Base-by-base conservation (phyloP, 2,113 vertebrate species). In the Potamarius usumacintae region DNA sequence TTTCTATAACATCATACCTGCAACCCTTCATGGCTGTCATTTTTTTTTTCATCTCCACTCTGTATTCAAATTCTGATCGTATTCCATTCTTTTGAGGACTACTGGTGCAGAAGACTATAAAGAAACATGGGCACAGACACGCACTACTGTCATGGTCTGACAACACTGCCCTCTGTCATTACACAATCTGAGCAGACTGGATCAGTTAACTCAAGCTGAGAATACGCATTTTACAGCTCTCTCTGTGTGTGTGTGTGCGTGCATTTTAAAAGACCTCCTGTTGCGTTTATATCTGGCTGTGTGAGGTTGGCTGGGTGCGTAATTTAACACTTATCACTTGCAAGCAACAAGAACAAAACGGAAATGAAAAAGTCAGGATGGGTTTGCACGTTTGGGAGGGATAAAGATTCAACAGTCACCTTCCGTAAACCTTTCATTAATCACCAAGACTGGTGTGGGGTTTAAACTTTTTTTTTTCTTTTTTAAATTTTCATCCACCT, bases 281-380 rank as follows among this genome's bases (percentile, higher is more conserved):
- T 60, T 71, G 79, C 63, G 17, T 48, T 82, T 18, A 65, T 84
- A 77, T 87, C 65, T 63, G 65, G 67, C 58, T 58, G 67, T 25
- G 72, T 87, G 27, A 82, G 69, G 83, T 76, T 87, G 58, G 85
- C 67, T 62, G 65, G 76, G 85, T 71, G 52, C 55, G 62, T 85
- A 82, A 87, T 89, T 88, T 88, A 90, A 83, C 71, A 86, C 65
- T 58, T 14, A 55, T 60, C 58, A 50, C 77, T 30, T 9, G 27
- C 48, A 60, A 87, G 65, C 72, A 83, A 76, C 60, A 88, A 86
- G 53, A 88, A 83, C 58, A 85, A 86, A 80, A 77, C 62, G 53
- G 87, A 87, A 87, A 82, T 82, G 67, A 89, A 76, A 81, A 53
- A 53, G 48, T 20, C 50, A 87, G 65, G 22, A 34, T 50, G 48